These are phyloP conservation scores for Protophormia terraenovae DNA, from an alignment of 2,888 invertebrate genomes.

Conservation along the genomic window DNA sequence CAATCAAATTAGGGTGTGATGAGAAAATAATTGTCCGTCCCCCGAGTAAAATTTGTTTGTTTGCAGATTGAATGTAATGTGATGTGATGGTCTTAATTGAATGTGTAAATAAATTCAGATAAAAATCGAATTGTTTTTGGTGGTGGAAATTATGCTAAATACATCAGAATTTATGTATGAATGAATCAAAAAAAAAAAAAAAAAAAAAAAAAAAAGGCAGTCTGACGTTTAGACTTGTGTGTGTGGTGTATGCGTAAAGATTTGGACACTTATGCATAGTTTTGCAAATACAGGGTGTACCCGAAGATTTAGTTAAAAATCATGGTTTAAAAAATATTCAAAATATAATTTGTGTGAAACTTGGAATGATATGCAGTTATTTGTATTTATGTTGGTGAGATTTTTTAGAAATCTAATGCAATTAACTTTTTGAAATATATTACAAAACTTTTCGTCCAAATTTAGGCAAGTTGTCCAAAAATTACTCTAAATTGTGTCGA, in stretches of 20 bases:
- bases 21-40: conserved; percentile 80
- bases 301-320: background rate
- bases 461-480: too few species aligned
- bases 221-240: conserved; percentile 1
- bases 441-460: too few species aligned
- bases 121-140: conserved; percentile 44
- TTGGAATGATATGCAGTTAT: background rate
- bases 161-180: background rate
- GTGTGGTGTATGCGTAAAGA: background rate
- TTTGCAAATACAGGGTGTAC: conserved; percentile 20
- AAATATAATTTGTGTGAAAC: too few species aligned
- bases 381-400: too few species aligned
- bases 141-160: conserved; percentile 67
- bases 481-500: too few species aligned
- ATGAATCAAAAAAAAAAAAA: background rate
- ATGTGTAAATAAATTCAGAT: conserved; percentile 80
- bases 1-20: conserved; percentile 82
- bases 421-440: too few species aligned
- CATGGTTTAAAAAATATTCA: background rate
- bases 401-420: too few species aligned
- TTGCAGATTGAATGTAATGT: conserved; percentile 71
- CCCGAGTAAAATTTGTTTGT: conserved; percentile 78
- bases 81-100: conserved; percentile 77
- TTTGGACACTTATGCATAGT: conserved; percentile 34
- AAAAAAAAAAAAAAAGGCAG: conserved; percentile 27